Evolutionary conservation across 92 coral and sea anemone species (phyloP).

Genomic region (Phenganax stokvisi): DNA sequence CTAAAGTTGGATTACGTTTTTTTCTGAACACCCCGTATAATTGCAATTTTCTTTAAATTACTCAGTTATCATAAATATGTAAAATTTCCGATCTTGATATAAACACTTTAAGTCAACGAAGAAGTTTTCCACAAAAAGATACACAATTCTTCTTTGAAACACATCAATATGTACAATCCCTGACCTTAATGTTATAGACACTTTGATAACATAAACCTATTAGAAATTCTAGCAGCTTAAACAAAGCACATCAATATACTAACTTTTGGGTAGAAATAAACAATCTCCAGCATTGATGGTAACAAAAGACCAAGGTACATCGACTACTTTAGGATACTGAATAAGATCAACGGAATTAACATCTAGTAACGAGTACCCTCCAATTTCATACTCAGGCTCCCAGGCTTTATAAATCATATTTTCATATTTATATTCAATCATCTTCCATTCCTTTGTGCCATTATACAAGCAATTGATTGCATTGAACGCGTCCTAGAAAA

Average conservation of each 20-base stretch:
- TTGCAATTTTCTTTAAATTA: no score
- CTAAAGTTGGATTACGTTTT: no score
- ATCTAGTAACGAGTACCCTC: constrained; percentile 76
- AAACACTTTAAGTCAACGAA: no score
- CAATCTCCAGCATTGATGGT: constrained; percentile 82
- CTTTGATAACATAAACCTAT: not conserved
- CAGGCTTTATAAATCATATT: constrained; percentile 86
- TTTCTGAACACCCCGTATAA: no score
- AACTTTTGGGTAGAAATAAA: constrained; percentile 85
- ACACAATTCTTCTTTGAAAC: no score
- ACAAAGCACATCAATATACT: constrained; percentile 13
- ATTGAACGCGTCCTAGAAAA: constrained; percentile 70
- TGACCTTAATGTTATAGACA: not conserved
- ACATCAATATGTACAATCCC: no score
- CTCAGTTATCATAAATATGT: no score
- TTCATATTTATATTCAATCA: constrained; percentile 84
- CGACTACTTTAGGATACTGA: constrained; percentile 68
- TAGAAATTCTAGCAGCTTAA: not conserved
- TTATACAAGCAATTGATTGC: constrained; percentile 86
- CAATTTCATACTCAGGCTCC: constrained; percentile 82
- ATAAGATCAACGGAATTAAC: constrained; percentile 61
- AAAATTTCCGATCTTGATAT: no score
- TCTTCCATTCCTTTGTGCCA: constrained; percentile 93
- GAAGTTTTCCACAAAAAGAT: no score
- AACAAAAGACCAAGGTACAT: constrained; percentile 79